These are phyloP conservation scores for Hydrozoanthus tunicans DNA, from an alignment of 64 coral and sea anemone species.

Conservation along the genomic window DNA sequence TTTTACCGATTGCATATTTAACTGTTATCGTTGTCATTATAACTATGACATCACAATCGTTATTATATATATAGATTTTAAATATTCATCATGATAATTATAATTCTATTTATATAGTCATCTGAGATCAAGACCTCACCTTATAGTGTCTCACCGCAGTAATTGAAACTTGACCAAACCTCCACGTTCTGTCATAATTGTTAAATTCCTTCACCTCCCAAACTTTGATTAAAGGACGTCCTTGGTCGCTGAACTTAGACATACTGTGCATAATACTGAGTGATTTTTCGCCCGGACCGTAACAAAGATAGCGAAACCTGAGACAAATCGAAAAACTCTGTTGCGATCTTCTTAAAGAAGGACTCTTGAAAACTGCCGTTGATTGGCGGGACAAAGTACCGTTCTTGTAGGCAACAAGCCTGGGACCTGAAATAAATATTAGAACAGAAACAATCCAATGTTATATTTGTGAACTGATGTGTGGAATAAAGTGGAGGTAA, in stretches of 20 bases:
- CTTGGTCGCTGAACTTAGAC: neutral
- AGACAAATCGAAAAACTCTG: slow-evolving; percentile 29
- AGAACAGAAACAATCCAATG: neutral
- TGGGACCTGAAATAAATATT: neutral
- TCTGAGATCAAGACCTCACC: neutral
- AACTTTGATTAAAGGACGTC: slow-evolving; percentile 2
- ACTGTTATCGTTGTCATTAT: no score
- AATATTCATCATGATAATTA: no score
- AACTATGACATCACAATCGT: no score
- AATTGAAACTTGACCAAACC: slow-evolving; percentile 7
- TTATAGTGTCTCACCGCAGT: slow-evolving; percentile 28
- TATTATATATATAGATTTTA: no score
- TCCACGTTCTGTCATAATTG: slow-evolving; percentile 25
- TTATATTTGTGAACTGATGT: no score
- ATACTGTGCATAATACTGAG: slow-evolving; percentile 14
- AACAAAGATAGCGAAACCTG: slow-evolving; percentile 23
- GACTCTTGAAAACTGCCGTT: neutral
- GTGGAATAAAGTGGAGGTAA: no score
- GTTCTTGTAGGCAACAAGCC: slow-evolving; percentile 25
- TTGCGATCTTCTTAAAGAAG: slow-evolving; percentile 28
- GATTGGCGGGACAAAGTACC: neutral
- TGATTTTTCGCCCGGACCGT: neutral
- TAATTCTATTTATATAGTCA: no score
- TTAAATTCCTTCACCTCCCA: neutral
- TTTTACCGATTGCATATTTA: no score